Base-by-base conservation (phyloP, 2,113 vertebrate genomes). In the Melanotaenia duboulayi region DNA sequence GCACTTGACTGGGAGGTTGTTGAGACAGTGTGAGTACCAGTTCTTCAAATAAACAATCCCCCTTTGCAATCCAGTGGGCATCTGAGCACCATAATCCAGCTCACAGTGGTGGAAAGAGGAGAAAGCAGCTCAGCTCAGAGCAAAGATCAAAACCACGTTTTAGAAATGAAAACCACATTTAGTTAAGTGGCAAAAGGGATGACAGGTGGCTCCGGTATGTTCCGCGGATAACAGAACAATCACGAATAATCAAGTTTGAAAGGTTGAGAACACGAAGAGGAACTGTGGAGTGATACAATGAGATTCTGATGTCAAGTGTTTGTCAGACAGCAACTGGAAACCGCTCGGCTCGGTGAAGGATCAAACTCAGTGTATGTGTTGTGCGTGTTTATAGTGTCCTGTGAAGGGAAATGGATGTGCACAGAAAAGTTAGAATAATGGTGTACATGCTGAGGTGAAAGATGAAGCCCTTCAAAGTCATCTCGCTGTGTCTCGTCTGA, bases 11-110 rank as follows among this genome's bases (percentile, higher is more conserved):
- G 91, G 87, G 86, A 89, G 79, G 57, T 71, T 82, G 92, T 91
- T 92, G 88, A 86, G 87, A 87, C 72, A 75, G 48, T 66, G 71
- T 25, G 80, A 85, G 76, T 19, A 52, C 81, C 58, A 65, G 68
- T 73, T 88, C 81, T 84, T 44, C 89, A 94, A 93, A 93, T 88
- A 93, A 91, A 92, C 88, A 89, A 70, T 48, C 19, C 50, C 28
- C 56, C n/a, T 28, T 28, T 22, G 54, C 50, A 35, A 71, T 56
- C 54, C 20, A 19, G 61, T 4, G 51, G 8, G 65, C 52, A 64
- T 79, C 69, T 51, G 48, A 81, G 59, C 49, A 13, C 46, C 57
- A 72, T 65, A 74, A 80, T 61, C 78, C 39, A 32, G 66, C 44
- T 80, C 73, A 67, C 65, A 54, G 79, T 46, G 52, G 69, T 19